Conservation (phyloP, 2,888 invertebrate species). For the Caenorhabditis panamensis region DNA sequence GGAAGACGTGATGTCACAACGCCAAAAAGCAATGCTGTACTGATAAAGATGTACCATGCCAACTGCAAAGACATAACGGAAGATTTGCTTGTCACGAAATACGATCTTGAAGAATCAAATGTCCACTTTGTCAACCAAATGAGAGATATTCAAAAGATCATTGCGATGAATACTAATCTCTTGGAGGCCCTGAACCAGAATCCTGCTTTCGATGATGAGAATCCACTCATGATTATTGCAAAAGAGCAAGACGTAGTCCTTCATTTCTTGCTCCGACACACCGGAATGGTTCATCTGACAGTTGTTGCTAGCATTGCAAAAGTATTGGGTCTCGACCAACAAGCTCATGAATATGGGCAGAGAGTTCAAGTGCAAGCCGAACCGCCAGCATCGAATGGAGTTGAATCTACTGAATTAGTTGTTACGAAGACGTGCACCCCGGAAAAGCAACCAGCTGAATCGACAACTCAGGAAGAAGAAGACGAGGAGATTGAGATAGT, state of each 20-base stretch:
- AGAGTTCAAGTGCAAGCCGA: not conserved
- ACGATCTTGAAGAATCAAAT: not conserved
- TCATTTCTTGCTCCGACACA: constrained; percentile 7
- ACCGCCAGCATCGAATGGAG: not conserved
- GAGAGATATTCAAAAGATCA: constrained; percentile 3
- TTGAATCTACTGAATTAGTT: constrained; percentile 1
- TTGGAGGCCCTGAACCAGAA: not conserved
- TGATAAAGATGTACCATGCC: constrained; percentile 20
- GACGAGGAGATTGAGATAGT: constrained; percentile 42
- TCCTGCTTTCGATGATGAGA: not conserved
- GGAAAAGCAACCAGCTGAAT: not conserved
- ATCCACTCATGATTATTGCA: not conserved
- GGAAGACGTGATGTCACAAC: constrained; percentile 9
- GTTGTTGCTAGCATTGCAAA: constrained; percentile 28
- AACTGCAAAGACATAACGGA: constrained; percentile 9
- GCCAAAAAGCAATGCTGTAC: not conserved
- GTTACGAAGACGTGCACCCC: constrained; percentile 3
- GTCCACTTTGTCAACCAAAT: constrained; percentile 24
- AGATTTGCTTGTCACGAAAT: not conserved
- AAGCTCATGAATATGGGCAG: not conserved
- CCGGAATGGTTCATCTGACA: constrained; percentile 41
- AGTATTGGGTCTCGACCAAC: not conserved
- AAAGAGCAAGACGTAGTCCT: constrained; percentile 5
- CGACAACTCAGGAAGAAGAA: constrained; percentile 40
- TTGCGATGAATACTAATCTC: not conserved